Percentiles rank a stretch among this genome's conserved stretches.
These are phyloP conservation scores for Carollia perspicillata DNA, from an alignment of 2,113 vertebrate species.

Conservation along the genomic window DNA sequence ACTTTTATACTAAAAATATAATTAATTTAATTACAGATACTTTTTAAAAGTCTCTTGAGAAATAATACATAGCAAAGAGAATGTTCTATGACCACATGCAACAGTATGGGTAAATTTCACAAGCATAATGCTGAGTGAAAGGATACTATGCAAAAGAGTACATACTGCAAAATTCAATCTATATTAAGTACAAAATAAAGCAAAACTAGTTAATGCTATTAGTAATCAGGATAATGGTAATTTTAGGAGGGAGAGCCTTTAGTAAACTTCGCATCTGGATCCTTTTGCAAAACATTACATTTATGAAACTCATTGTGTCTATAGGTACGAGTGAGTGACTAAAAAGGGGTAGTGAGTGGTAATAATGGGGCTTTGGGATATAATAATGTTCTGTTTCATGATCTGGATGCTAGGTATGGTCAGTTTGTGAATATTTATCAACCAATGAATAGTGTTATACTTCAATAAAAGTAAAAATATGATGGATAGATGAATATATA, in stretches of 20 bases:
- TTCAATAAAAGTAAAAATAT: background rate
- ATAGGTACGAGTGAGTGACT: background rate
- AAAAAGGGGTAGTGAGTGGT: background rate
- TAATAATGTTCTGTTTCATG: conserved; percentile 24
- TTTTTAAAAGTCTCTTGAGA: background rate
- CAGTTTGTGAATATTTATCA: background rate
- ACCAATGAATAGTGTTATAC: background rate
- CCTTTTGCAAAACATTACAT: background rate
- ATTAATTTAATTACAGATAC: background rate
- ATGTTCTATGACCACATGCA: background rate
- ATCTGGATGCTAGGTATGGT: background rate
- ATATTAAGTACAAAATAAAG: background rate
- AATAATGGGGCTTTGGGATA: background rate
- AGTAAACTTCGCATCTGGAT: background rate
- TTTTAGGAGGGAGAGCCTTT: background rate
- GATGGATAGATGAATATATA: background rate
- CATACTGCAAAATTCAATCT: background rate
- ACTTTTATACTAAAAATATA: conserved; percentile 16
- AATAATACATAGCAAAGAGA: background rate
- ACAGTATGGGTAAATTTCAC: background rate
- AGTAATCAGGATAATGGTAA: background rate
- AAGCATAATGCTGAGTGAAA: background rate
- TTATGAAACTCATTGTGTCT: background rate
- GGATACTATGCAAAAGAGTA: background rate
- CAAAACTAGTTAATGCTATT: background rate